Base-by-base conservation (phyloP, 2,113 vertebrate species). In the Dunckerocampus dactyliophorus region DNA sequence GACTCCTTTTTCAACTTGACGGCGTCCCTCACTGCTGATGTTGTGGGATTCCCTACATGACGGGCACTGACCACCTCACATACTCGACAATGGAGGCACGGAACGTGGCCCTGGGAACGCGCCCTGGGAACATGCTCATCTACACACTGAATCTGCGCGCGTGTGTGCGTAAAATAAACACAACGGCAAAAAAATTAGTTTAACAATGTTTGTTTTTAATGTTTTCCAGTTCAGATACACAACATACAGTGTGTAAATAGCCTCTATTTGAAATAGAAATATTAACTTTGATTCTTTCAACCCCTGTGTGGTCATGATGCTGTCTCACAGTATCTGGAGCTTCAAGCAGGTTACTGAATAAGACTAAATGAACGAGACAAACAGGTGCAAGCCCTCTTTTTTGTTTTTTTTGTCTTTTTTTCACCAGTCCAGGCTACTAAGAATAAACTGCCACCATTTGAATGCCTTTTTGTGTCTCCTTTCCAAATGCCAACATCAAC, bases 201-300 rank as follows among this genome's bases (percentile, higher is more conserved):
- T 89, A 88, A 89, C 85, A 88, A 88, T 87, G 67, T 88, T 84
- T 12, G 17, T 39, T 60, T 91, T 90, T 89, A 85, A 90, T 92
- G 85, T 89, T 91, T 87, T 90, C 86, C 90, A 84, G 85, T 90
- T 90, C 87, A 88, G 75, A 88, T 88, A 91, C 90, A 91, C 90
- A 89, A 89, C 91, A 89, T 91, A 90, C 88, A 91, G 91, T 91
- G 91, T 92, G 89, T 90, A 90, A 43, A 88, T 90, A 91, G 85
- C 88, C 87, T 90, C 88, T 91, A 91, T 90, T 90, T 88, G 89
- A 90, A 91, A 92, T 89, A 90, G 90, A 92, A 92, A 91, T 90
- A 89, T 89, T 83, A 85, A 88, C 74, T 88, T 87, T 76, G 80
- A 75, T 72, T 85, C 70, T 76, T 84, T 82, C 76, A 85, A 85